Base-by-base conservation (phyloP, 2,797 vertebrate species). In the Eupleurogrammus muticus region DNA sequence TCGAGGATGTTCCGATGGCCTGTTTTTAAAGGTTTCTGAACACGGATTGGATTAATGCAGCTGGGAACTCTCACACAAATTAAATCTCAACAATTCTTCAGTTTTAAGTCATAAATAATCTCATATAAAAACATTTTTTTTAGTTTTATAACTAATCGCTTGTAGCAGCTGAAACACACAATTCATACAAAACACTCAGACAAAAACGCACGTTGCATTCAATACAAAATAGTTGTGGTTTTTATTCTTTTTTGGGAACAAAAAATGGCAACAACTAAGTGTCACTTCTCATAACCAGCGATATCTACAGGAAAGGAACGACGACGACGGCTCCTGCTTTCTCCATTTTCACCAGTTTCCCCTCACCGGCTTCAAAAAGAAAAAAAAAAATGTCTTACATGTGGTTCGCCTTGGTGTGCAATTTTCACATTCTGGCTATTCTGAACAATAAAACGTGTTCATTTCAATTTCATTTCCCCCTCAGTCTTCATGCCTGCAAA, bases 391-490 rank as follows among this genome's bases (percentile, higher is more conserved):
- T 78, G 68, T 38, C 66, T 86, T 87, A 60, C 36, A 77, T 77
- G 79, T 82, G 77, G 71, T 86, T 84, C 73, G 69, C 70, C 72
- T 85, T 44, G 46, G 58, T 85, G 60, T 82, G 61, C 72, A 68
- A 52, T 66, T 70, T 62, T 67, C 82, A 87, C 77, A 83, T 85
- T 83, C 76, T 38, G 60, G 82, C 80, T 77, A 52, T 79, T 82
- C 70, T 87, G 92, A 93, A 93, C 92, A 93, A 90, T 93, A 93
- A 92, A 93, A 93, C 92, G 90, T 93, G 92, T 93, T 93, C 92
- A 93, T 90, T 83, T 91, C 74, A 80, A 66, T 85, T 84, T 73
- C 6, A 85, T 85, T 89, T 87, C 76, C 79, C 80, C 74, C 6
- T 89, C 85, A 86, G 73, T 85, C 83, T 80, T 87, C 67, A 86